A percentile compares a stretch with the other conserved stretches of the same genome.
phyloP scores from a whole-genome alignment of 2,113 vertebrate species.

The Pyxicephalus adspersus region DNA sequence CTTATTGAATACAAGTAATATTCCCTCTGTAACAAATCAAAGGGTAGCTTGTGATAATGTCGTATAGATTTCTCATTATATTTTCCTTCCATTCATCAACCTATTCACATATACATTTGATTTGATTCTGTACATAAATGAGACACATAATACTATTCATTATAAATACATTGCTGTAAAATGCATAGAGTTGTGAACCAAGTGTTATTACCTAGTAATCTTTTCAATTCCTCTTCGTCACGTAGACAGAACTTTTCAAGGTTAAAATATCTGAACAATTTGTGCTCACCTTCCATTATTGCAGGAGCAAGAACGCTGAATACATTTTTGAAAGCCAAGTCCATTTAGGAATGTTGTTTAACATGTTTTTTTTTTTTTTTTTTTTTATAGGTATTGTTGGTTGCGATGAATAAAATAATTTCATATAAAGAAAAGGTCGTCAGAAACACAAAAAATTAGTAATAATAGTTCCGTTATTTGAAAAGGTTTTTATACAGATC shows the following conservation, averaged over 20 bases:
- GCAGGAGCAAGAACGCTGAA: constrained; percentile 44
- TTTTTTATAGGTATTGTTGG: neutral
- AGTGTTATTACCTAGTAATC: constrained; percentile 18
- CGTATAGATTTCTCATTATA: constrained; percentile 64
- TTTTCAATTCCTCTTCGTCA: constrained; percentile 12
- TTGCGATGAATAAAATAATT: constrained; percentile 19
- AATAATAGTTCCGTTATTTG: neutral
- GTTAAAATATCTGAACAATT: constrained; percentile 35
- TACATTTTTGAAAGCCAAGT: constrained; percentile 48
- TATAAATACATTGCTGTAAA: constrained; percentile 5
- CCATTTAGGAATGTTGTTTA: constrained; percentile 36
- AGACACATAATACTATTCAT: constrained; percentile 47
- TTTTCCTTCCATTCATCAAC: constrained; percentile 60
- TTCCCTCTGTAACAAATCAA: neutral
- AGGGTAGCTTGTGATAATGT: constrained; percentile 37
- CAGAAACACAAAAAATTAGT: constrained; percentile 5
- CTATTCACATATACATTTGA: constrained; percentile 31
- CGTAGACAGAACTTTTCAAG: constrained; percentile 7
- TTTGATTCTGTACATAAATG: constrained; percentile 54
- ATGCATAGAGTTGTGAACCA: constrained; percentile 14
- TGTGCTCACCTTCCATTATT: constrained; percentile 38
- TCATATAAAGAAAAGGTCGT: neutral
- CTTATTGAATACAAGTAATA: constrained; percentile 18
- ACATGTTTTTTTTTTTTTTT: neutral
- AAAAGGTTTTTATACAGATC: neutral